Percentiles rank a stretch among this genome's conserved stretches.
phyloP scores from a whole-genome alignment of 2,113 vertebrate genomes.

The Dermatemys mawii region DNA sequence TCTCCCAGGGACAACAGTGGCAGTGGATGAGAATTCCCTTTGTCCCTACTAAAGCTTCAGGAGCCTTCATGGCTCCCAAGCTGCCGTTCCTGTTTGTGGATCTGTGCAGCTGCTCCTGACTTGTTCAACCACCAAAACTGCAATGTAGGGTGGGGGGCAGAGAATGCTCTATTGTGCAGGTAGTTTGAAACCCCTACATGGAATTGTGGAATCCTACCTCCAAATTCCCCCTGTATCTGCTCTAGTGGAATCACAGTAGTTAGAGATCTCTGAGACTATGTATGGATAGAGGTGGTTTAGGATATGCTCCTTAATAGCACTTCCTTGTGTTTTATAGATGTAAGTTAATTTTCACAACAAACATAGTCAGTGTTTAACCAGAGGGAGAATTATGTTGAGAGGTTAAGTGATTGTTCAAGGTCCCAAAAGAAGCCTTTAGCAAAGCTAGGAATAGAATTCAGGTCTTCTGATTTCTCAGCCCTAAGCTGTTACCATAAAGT shows the following conservation, averaged over 20 bases:
- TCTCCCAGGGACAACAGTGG: too few relatives aligned
- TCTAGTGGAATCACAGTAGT: not conserved
- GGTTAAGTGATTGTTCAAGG: not conserved
- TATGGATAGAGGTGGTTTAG: not conserved
- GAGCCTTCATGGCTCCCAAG: not conserved
- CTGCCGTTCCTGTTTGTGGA: not conserved
- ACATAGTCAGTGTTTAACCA: not conserved
- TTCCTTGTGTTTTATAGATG: not conserved
- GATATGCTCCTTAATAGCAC: not conserved
- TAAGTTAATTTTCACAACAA: not conserved
- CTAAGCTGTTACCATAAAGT: too few relatives aligned
- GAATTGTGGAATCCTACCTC: not conserved
- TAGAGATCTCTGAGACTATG: not conserved
- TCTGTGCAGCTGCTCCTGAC: not conserved
- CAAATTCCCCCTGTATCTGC: not conserved
- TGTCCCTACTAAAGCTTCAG: not conserved
- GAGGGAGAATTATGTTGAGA: not conserved
- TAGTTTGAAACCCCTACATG: not conserved
- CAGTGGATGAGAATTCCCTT: too few relatives aligned
- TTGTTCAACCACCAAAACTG: not conserved
- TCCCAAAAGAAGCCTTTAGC: not conserved
- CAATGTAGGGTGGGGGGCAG: not conserved
- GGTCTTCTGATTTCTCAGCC: not conserved
- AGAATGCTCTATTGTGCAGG: accelerated
- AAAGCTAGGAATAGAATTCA: not conserved